Evolutionary conservation across 2,888 invertebrate species (phyloP).

Genomic region (Leptinotarsa haldemani): DNA sequence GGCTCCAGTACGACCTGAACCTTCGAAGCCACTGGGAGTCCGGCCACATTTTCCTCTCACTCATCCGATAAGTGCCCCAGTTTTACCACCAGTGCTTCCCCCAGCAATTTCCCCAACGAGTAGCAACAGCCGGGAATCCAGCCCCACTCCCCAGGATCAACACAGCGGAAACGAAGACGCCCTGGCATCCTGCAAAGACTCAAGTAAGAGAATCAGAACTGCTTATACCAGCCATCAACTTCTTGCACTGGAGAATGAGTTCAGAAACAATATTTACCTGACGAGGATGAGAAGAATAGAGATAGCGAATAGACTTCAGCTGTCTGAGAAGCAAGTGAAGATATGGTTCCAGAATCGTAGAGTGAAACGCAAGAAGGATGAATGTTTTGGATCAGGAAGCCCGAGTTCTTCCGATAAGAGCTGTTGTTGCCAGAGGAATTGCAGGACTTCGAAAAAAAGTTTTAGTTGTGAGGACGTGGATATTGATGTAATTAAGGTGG

Average conservation of each 20-base stretch:
- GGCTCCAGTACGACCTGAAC: constrained; percentile 31
- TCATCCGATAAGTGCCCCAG: constrained; percentile 6
- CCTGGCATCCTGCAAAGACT: constrained; percentile 69
- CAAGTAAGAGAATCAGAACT: constrained; percentile 90
- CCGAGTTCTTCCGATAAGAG: constrained; percentile 54
- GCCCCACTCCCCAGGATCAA: constrained; percentile 67
- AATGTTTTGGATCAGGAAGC: constrained; percentile 57
- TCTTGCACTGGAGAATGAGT: constrained; percentile 89
- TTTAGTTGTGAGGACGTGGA: constrained; percentile 62
- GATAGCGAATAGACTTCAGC: constrained; percentile 87
- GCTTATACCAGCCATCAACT: constrained; percentile 93
- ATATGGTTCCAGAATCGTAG: constrained; percentile 96
- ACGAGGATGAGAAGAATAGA: constrained; percentile 90
- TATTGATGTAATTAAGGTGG: constrained; percentile 62
- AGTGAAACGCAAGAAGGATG: constrained; percentile 93
- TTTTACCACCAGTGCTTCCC: constrained; percentile 32
- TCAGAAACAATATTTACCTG: constrained; percentile 89
- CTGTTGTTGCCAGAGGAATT: constrained; percentile 69
- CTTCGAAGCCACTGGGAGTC: constrained; percentile 52
- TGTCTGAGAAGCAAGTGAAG: constrained; percentile 95
- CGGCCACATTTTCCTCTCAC: constrained; percentile 18
- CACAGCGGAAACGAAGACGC: constrained; percentile 65
- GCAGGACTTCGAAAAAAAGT: constrained; percentile 52
- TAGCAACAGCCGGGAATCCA: constrained; percentile 68
- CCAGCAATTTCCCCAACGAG: constrained; percentile 49